A percentile compares a stretch with the other conserved stretches of the same genome.
These are phyloP conservation scores for Crotalus tigris DNA, from an alignment of 2,113 vertebrate genomes.

Conservation along the genomic window DNA sequence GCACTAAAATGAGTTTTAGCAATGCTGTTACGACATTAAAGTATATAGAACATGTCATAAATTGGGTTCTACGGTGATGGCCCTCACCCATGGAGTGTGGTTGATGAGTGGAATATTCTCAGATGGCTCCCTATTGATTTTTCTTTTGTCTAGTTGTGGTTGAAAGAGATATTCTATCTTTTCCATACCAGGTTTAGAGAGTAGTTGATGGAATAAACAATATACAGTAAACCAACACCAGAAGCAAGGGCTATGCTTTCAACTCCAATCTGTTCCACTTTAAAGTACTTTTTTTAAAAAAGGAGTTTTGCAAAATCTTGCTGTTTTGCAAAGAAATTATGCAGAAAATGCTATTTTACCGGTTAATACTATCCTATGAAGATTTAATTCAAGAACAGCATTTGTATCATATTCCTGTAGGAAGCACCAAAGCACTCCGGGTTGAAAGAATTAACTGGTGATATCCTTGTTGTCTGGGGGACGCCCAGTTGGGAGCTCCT, in stretches of 20 bases:
- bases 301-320: not conserved
- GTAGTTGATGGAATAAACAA: not conserved
- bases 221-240: not conserved
- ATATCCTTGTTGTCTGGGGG: too few species aligned
- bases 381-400: not conserved
- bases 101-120: not conserved
- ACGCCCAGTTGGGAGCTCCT: too few species aligned
- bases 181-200: not conserved
- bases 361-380: not conserved
- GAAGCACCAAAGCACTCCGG: too few species aligned
- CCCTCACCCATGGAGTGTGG: not conserved
- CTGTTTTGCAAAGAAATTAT: not conserved
- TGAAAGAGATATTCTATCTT: slow-evolving; percentile 23
- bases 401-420: too few species aligned
- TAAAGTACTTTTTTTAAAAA: slow-evolving; percentile 24
- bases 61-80: not conserved
- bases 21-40: not conserved
- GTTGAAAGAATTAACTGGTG: too few species aligned
- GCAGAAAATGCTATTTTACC: not conserved
- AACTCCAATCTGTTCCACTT: not conserved
- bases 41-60: not conserved
- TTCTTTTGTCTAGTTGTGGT: slow-evolving; percentile 19
- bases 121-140: slow-evolving; percentile 19
- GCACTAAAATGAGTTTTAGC: not conserved
- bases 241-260: not conserved